These are phyloP conservation scores for Atta cephalotes DNA, from an alignment of 1,140 invertebrate genomes.

Conservation along the genomic window DNA sequence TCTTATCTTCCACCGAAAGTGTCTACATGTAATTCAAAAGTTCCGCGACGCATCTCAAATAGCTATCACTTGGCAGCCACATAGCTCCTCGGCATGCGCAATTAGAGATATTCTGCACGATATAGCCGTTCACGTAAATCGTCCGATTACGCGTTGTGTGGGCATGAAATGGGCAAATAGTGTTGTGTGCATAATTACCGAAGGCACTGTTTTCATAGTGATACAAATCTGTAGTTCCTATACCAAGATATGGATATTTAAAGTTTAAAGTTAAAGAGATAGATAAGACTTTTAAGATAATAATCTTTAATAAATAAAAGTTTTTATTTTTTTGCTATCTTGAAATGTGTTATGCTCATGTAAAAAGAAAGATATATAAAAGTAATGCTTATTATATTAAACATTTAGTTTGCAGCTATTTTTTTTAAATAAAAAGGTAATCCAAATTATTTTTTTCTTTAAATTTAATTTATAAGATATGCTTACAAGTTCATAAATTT, in stretches of 20 bases:
- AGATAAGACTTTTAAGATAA: neutral
- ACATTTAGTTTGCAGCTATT: too few relatives aligned
- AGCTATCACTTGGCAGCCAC: constrained; percentile 36
- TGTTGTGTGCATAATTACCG: constrained; percentile 41
- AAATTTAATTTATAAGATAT: constrained; percentile 12
- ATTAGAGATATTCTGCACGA: constrained; percentile 46
- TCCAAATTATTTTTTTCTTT: neutral
- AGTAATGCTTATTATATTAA: neutral
- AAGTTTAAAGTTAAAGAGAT: constrained; percentile 9
- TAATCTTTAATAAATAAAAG: neutral
- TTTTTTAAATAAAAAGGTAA: neutral
- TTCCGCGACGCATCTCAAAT: constrained; percentile 54
- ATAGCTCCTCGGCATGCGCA: constrained; percentile 7
- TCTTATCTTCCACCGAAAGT: constrained; percentile 65
- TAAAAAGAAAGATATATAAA: neutral
- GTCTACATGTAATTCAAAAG: constrained; percentile 56
- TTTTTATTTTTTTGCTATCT: neutral
- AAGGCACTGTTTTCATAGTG: constrained; percentile 52
- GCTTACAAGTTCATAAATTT: neutral
- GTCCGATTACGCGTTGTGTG: constrained; percentile 48
- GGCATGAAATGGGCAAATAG: constrained; percentile 48
- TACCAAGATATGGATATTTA: constrained; percentile 25
- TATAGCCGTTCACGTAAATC: constrained; percentile 58
- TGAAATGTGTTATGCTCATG: neutral
- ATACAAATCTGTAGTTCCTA: constrained; percentile 40